Percentiles rank a stretch among this genome's conserved stretches.
Evolutionary conservation across 2,113 vertebrate species (phyloP).

Genomic region (Embiotoca jacksoni): DNA sequence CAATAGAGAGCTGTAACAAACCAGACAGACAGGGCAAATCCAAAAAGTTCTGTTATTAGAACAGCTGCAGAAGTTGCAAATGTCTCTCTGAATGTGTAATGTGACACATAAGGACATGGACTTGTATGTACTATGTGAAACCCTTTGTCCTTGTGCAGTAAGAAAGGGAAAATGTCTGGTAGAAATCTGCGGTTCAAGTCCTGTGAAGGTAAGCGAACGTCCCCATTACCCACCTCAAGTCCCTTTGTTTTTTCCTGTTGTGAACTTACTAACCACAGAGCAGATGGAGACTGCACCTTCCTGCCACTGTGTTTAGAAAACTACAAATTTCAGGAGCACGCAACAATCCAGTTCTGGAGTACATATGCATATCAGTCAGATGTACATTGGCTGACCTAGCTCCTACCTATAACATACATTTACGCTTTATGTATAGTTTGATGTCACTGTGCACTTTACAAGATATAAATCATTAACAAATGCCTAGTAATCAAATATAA

Average conservation of each 20-base stretch:
- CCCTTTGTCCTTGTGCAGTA: neutral
- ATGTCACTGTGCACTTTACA: neutral
- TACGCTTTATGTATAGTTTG: neutral
- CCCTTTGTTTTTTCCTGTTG: neutral
- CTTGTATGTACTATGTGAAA: neutral
- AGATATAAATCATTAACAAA: neutral
- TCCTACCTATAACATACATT: neutral
- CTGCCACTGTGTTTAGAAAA: neutral
- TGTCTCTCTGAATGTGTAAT: neutral
- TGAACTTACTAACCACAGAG: neutral
- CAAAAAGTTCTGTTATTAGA: neutral
- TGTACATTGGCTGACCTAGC: neutral
- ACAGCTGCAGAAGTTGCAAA: neutral
- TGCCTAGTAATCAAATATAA: constrained; percentile 15
- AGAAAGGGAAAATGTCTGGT: neutral
- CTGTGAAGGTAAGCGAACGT: neutral
- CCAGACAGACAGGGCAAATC: neutral
- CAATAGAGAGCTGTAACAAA: constrained; percentile 17
- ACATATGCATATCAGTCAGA: neutral
- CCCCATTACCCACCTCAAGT: neutral
- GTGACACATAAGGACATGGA: neutral
- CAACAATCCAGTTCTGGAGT: neutral
- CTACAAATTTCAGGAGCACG: constrained; percentile 4
- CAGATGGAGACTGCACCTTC: constrained; percentile 1
- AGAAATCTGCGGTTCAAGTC: neutral